Evolutionary conservation across 35 echinoderm and acorn worm genomes (phyloP).

Genomic region (Holothuria glaberrima): DNA sequence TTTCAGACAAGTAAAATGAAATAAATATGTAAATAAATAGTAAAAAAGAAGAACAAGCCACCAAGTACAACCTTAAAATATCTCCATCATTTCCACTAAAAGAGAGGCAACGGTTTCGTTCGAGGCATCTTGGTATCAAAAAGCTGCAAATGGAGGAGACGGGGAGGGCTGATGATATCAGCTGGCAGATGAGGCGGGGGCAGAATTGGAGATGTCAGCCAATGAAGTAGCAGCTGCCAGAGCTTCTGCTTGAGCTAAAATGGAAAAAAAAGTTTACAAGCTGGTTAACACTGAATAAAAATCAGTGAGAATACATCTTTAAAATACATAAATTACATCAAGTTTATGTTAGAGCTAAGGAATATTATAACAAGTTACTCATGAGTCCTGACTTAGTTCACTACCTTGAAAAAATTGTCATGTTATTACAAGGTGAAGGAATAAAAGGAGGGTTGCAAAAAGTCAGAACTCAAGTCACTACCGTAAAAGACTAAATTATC

Average conservation of each 20-base stretch:
- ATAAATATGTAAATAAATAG: background rate
- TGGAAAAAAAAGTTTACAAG: background rate
- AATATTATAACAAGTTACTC: no score
- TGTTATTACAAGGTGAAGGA: no score
- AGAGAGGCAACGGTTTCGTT: constrained; percentile 17
- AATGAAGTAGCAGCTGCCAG: constrained; percentile 48
- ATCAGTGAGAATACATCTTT: background rate
- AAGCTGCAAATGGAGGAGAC: constrained; percentile 3
- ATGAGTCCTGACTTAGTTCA: no score
- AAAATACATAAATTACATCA: background rate
- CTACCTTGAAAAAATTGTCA: no score
- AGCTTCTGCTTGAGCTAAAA: constrained; percentile 43
- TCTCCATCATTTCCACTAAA: background rate
- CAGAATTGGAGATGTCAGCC: constrained; percentile 52
- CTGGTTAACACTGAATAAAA: background rate
- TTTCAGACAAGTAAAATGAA: constrained; percentile 6
- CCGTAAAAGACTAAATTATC: no score
- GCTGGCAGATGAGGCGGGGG: constrained; percentile 32
- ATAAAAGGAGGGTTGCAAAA: no score
- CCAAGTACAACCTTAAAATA: background rate
- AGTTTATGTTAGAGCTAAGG: no score
- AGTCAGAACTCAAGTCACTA: no score
- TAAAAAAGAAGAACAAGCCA: background rate
- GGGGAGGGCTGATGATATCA: constrained; percentile 1
- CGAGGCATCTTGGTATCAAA: constrained; percentile 29